Percentiles rank a stretch among this genome's conserved stretches.
These are phyloP conservation scores for Sylvia atricapilla DNA, from an alignment of 2,113 vertebrate genomes.

Conservation along the genomic window DNA sequence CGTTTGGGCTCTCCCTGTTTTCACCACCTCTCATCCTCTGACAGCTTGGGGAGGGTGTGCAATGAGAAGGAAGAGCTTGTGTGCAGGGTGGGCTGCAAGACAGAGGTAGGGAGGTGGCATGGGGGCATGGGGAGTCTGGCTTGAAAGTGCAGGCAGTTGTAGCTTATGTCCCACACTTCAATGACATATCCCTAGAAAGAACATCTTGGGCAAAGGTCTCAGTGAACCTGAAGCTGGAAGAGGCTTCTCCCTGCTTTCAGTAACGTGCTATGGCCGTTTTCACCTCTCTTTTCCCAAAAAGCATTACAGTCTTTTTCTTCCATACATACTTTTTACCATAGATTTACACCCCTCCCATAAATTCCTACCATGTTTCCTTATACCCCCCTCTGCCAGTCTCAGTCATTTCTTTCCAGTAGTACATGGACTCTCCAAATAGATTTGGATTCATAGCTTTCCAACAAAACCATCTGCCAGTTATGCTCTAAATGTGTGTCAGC, in stretches of 20 bases:
- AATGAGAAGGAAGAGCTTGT: not conserved
- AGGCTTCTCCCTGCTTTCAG: not conserved
- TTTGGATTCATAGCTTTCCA: not conserved
- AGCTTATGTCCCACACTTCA: not conserved
- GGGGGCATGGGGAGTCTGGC: not conserved
- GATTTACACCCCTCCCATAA: not conserved
- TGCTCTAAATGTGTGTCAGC: not conserved
- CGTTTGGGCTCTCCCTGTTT: not conserved
- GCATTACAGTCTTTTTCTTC: not conserved
- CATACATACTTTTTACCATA: not conserved
- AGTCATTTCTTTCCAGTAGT: not conserved
- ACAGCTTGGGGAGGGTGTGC: not conserved
- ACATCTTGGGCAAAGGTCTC: not conserved
- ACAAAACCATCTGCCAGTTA: not conserved
- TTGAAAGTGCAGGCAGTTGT: not conserved
- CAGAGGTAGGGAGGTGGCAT: not conserved
- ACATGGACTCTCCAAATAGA: not conserved
- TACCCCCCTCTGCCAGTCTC: not conserved
- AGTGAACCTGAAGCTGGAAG: not conserved
- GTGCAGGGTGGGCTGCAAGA: not conserved
- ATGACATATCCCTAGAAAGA: not conserved
- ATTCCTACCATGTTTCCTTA: not conserved
- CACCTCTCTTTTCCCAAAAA: not conserved
- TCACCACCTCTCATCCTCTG: not conserved
- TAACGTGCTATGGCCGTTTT: not conserved